Evolutionary conservation across 2,113 vertebrate species (phyloP), one percentile per base, ranked within the genome.

Genomic region (Protomyctophum bolini): DNA sequence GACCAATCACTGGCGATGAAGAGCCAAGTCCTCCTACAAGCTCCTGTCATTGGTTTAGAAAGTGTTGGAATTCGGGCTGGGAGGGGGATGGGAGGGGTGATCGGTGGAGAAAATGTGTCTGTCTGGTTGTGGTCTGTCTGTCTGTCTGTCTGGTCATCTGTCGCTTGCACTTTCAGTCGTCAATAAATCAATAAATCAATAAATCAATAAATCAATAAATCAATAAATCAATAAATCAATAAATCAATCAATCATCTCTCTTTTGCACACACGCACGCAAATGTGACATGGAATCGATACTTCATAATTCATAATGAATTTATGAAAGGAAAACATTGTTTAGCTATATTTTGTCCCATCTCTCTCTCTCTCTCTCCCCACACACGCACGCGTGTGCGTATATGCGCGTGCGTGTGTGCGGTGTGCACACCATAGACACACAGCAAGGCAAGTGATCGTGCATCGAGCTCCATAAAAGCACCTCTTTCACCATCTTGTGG

Each of bases 401-500:
- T 60, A 3, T 33, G 2, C 1, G 4, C 46, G 12, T 50, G 57
- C 57, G 7, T 50, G 3, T 15, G 12, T 21, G 21, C 21, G 21
- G 21, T 21, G 21, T 21, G 21, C 58, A 60, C 11, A 45, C 33
- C 28, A 47, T 10, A 62, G 41, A 64, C 49, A 28, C 33, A 49
- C 48, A 47, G 0, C 2, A 56, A 6, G 33, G 33, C 33, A 41
- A 0, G 33, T 15, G 6, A 14, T 29, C n/a, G 12, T 11, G 12
- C 10, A 11, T 50, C 0, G 7, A 5, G 41, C 60, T 68, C 15
- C 10, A 57, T 54, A 70, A 64, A 72, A 6, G 58, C 15, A 66
- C 50, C 80, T 88, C 79, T 87, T 15, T 8, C 52, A 46, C 86
- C 81, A 76, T 74, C 88, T 76, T 65, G 83, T 84, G 88, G 73